Evolutionary conservation across 2,888 invertebrate species (phyloP).

Genomic region (Aradus depressus): DNA sequence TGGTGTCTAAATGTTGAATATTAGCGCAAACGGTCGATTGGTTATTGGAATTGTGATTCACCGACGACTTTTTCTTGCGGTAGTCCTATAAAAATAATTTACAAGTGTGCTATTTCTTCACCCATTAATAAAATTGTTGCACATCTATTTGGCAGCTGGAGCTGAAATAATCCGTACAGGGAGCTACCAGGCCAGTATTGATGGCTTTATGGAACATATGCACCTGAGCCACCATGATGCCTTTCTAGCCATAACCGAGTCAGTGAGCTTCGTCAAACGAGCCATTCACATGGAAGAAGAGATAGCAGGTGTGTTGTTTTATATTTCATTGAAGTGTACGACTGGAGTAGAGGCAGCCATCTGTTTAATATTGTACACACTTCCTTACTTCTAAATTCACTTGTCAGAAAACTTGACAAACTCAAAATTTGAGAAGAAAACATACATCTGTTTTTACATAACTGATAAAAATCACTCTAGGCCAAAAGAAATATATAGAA

Average conservation of each 20-base stretch:
- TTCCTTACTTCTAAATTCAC: no score
- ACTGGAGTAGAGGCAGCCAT: background rate
- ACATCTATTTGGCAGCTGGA: conserved; percentile 51
- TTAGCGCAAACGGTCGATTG: no score
- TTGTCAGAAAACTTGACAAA: conserved; percentile 27
- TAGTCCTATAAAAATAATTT: no score
- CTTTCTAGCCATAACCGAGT: conserved; percentile 56
- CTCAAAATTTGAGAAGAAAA: conserved; percentile 47
- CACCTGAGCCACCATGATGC: conserved; percentile 55
- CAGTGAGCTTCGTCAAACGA: conserved; percentile 60
- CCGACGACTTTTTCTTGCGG: no score
- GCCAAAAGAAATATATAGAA: no score
- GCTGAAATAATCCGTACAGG: conserved; percentile 78
- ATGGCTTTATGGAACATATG: conserved; percentile 64
- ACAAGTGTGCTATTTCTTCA: background rate
- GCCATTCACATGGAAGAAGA: conserved; percentile 45
- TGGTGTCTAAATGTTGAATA: no score
- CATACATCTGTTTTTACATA: background rate
- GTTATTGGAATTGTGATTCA: no score
- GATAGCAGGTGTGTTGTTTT: conserved; percentile 10
- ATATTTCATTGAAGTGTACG: background rate
- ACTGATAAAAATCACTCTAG: background rate
- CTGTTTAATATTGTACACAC: no score
- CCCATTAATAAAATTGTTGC: background rate
- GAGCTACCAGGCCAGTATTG: conserved; percentile 78